A percentile compares a stretch with the other conserved stretches of the same genome.
Evolutionary conservation across 2,888 invertebrate species (phyloP).

Genomic region (Dioctria linearis): DNA sequence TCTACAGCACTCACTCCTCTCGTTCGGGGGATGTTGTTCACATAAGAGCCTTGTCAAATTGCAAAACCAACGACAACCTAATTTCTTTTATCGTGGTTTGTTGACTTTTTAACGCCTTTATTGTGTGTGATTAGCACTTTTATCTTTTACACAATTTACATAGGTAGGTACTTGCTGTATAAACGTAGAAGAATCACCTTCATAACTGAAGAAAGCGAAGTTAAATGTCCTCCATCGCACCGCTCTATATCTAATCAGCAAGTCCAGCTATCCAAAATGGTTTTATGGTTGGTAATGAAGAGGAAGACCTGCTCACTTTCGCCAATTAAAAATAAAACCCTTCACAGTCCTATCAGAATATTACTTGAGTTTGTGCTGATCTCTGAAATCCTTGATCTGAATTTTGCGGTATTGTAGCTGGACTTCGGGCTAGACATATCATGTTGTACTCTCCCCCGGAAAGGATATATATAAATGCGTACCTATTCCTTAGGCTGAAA

Average conservation of each 20-base stretch:
- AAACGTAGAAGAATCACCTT: no score
- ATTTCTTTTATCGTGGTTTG: constrained; percentile 43
- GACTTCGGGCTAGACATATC: not conserved
- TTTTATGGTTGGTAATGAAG: constrained; percentile 14
- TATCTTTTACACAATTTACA: constrained; percentile 4
- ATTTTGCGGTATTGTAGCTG: constrained; percentile 27
- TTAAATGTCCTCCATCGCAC: no score
- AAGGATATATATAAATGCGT: no score
- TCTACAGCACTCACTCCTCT: constrained; percentile 9
- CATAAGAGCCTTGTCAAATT: constrained; percentile 39
- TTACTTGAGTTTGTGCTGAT: constrained; percentile 42
- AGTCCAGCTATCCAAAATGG: not conserved
- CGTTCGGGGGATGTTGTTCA: not conserved
- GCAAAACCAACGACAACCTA: constrained; percentile 13
- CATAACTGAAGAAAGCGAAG: no score
- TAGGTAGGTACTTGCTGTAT: no score
- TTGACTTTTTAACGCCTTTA: constrained; percentile 45
- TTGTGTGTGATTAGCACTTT: constrained; percentile 36
- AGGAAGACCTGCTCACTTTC: constrained; percentile 17
- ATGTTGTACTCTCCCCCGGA: no score
- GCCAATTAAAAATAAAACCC: constrained; percentile 13
- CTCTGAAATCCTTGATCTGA: constrained; percentile 13
- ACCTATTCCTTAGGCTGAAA: no score
- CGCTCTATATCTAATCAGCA: no score
- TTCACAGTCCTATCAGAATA: not conserved